Conservation (phyloP, 2,888 invertebrate species). For the Pheosia tremula region DNA sequence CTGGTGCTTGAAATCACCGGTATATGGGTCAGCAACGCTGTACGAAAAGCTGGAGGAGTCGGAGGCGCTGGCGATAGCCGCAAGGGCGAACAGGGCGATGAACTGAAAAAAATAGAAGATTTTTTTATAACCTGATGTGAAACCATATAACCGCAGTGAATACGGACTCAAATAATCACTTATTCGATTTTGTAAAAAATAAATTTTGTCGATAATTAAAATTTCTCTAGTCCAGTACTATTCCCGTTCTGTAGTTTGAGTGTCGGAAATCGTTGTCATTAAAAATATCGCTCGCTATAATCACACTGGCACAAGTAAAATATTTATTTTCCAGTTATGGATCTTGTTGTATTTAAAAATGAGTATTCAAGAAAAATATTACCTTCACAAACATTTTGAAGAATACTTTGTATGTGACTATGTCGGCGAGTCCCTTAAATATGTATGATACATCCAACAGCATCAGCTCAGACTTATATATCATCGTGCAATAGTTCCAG, state of each 20-base stretch:
- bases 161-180: too few species aligned
- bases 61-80: slow-evolving; percentile 50
- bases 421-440: slow-evolving; percentile 57
- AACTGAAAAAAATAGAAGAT: slow-evolving; percentile 48
- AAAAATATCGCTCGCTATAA: too few species aligned
- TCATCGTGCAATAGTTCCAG: slow-evolving; percentile 54
- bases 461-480: slow-evolving; percentile 59
- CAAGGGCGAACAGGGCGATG: slow-evolving; percentile 60
- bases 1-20: slow-evolving; percentile 84
- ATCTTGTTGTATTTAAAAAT: too few species aligned
- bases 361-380: slow-evolving; percentile 24
- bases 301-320: too few species aligned
- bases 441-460: slow-evolving; percentile 62
- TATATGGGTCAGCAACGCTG: slow-evolving; percentile 82
- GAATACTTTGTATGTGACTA: slow-evolving; percentile 55
- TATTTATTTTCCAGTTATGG: too few species aligned
- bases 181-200: too few species aligned
- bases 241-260: too few species aligned
- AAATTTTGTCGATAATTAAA: too few species aligned
- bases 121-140: background rate
- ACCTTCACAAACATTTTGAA: slow-evolving; percentile 77
- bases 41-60: slow-evolving; percentile 79
- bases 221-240: too few species aligned
- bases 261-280: too few species aligned
- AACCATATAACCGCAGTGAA: background rate